Conservation (phyloP, 1,140 invertebrate genomes). For the Apis mellifera region Amel_HAv3.1 CM009941.2:10984001-10984500, state of each 20-base stretch:
- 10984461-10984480: too few species aligned
- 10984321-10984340: too few species aligned
- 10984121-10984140: constrained; percentile 27
- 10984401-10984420: too few species aligned
- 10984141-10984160: constrained; percentile 5
- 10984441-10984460: too few species aligned
- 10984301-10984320: too few species aligned
- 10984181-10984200: neutral
- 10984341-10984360: too few species aligned
- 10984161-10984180: neutral
- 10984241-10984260: neutral
- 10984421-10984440: too few species aligned
- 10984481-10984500: too few species aligned
- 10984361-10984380: too few species aligned
- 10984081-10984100: constrained; percentile 2
- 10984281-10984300: too few species aligned
- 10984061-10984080: neutral
- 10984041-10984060: constrained; percentile 1
- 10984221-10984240: neutral
- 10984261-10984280: too few species aligned
- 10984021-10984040: neutral
- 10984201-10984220: constrained; percentile 22
- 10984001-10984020: constrained; percentile 3
- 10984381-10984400: too few species aligned
- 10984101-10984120: constrained; percentile 28